These are phyloP conservation scores for Etheostoma spectabile DNA, from an alignment of 2,113 vertebrate species.

Conservation along the genomic window DNA sequence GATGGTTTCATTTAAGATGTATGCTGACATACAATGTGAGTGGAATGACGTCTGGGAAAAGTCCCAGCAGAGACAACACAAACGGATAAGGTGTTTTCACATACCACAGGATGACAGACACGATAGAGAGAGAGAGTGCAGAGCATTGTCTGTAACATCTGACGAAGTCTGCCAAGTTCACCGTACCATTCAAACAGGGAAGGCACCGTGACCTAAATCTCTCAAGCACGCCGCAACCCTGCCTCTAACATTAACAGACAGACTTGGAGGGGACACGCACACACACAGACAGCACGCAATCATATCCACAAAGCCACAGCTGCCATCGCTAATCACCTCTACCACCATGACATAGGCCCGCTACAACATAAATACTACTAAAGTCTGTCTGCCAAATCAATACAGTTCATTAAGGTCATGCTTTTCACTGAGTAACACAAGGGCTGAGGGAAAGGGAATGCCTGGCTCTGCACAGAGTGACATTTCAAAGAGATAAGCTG, in stretches of 20 bases:
- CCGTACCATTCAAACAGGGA: conserved; percentile 58
- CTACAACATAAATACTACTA: background rate
- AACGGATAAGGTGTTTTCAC: conserved; percentile 52
- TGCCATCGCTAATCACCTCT: background rate
- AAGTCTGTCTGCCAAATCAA: conserved; percentile 31
- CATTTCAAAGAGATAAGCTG: conserved; percentile 61
- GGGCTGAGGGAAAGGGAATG: conserved; percentile 7
- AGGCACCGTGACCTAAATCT: conserved; percentile 71
- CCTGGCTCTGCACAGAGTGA: conserved; percentile 26
- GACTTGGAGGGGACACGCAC: background rate
- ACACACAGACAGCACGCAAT: background rate
- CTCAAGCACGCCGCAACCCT: conserved; percentile 5
- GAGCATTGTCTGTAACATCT: conserved; percentile 25
- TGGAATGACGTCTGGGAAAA: conserved; percentile 43
- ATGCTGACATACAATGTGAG: conserved; percentile 15
- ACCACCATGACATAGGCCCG: background rate
- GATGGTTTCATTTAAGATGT: conserved; percentile 59
- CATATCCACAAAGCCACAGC: background rate
- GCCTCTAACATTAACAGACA: background rate
- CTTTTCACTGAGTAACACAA: conserved; percentile 24
- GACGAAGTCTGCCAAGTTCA: conserved; percentile 58
- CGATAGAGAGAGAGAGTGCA: conserved; percentile 2
- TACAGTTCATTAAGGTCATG: conserved; percentile 18
- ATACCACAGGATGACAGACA: conserved; percentile 56
- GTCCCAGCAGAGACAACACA: conserved; percentile 32